Conservation (phyloP, 2,113 vertebrate genomes). For the Zosterops borbonicus region DNA sequence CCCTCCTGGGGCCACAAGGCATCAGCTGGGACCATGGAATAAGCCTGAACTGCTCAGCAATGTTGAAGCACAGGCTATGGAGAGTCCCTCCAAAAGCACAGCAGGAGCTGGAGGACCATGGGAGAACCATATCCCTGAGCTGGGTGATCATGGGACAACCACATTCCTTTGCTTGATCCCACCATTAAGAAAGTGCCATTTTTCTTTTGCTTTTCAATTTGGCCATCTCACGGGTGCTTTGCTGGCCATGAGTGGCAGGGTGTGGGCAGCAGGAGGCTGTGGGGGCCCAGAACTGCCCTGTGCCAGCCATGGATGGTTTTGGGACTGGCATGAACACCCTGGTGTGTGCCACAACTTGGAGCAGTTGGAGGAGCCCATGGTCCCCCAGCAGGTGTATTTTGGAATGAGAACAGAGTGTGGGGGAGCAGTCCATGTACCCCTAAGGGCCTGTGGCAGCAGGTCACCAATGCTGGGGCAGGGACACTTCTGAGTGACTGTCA, state of each 20-base stretch:
- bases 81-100: neutral
- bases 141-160: neutral
- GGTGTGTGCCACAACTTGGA: neutral
- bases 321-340: accelerated
- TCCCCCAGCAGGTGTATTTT: neutral
- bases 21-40: neutral
- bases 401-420: neutral
- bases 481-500: neutral
- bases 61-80: neutral
- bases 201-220: neutral
- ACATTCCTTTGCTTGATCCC: neutral
- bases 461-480: accelerated
- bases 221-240: neutral
- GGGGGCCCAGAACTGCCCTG: neutral
- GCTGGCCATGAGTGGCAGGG: neutral
- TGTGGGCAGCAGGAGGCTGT: neutral
- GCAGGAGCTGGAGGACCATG: neutral
- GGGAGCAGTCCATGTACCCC: too few relatives aligned
- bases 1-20: accelerated
- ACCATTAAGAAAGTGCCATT: neutral
- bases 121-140: neutral
- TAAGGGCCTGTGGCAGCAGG: neutral
- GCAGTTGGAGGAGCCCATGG: neutral
- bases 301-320: neutral
- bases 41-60: neutral